These are phyloP conservation scores for Lycaena phlaeas DNA, from an alignment of 2,888 invertebrate species.

Conservation along the genomic window DNA sequence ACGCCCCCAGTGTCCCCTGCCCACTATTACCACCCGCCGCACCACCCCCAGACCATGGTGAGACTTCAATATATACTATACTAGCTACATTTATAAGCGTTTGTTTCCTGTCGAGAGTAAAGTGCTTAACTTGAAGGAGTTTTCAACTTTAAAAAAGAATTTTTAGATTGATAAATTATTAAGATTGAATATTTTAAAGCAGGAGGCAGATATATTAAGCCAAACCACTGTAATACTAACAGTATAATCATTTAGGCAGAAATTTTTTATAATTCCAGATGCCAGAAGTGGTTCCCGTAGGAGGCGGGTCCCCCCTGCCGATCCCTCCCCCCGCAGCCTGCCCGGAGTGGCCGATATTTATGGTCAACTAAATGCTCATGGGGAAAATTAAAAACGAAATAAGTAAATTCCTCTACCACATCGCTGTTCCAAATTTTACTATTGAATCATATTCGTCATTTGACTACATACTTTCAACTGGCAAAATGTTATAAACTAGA, in stretches of 20 bases:
- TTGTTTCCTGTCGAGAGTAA: too few species aligned
- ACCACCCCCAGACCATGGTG: constrained; percentile 61
- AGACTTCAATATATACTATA: too few species aligned
- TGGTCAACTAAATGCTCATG: constrained; percentile 43
- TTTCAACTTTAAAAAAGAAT: too few species aligned
- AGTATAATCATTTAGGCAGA: not conserved
- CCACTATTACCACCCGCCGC: constrained; percentile 82
- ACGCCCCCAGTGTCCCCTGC: constrained; percentile 96
- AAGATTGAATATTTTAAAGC: too few species aligned
- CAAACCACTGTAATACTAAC: too few species aligned
- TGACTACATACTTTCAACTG: not conserved
- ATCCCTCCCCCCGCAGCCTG: constrained; percentile 59
- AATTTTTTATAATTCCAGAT: constrained; percentile 33
- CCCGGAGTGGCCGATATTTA: constrained; percentile 63
- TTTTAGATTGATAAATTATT: too few species aligned
- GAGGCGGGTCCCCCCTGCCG: constrained; percentile 59
- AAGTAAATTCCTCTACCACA: not conserved
- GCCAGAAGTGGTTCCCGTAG: constrained; percentile 58
- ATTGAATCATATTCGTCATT: not conserved
- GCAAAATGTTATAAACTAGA: not conserved
- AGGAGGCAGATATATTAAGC: too few species aligned
- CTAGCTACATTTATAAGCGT: too few species aligned
- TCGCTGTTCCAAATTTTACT: not conserved
- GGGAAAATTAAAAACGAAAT: not conserved
- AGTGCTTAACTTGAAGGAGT: too few species aligned